Conservation (phyloP, 2,888 invertebrate genomes). For the Aphidius colemani region DNA sequence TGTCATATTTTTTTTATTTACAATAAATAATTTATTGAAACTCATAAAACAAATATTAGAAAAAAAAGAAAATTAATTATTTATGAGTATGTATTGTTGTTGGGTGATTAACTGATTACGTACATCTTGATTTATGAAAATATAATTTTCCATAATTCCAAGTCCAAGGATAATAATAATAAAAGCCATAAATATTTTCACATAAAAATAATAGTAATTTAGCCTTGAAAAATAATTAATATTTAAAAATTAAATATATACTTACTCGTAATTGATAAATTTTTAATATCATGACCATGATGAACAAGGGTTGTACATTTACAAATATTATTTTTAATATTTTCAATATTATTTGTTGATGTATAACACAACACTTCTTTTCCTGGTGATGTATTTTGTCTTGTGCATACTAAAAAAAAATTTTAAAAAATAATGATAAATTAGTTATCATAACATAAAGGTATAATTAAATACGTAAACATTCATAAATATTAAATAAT, state of each 20-base stretch:
- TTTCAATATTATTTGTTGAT: constrained; percentile 40
- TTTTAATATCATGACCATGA: constrained; percentile 51
- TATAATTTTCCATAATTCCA: no score
- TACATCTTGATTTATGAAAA: no score
- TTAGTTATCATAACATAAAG: not conserved
- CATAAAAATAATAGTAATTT: no score
- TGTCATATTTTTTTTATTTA: no score
- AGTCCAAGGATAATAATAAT: no score
- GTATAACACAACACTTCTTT: constrained; percentile 56
- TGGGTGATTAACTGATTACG: no score
- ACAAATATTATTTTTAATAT: constrained; percentile 48
- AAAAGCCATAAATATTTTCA: no score
- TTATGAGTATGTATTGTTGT: no score
- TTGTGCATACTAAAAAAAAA: constrained; percentile 50
- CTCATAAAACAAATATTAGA: no score
- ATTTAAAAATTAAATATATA: constrained; percentile 6
- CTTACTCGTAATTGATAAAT: constrained; percentile 53
- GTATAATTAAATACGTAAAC: not conserved
- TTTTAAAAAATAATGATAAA: not conserved
- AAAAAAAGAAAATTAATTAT: no score
- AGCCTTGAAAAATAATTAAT: not conserved
- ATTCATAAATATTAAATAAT: constrained; percentile 25
- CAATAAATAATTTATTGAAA: no score
- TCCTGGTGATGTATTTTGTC: constrained; percentile 48
- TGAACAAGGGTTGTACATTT: constrained; percentile 55